Base-by-base conservation (phyloP, 2,888 invertebrate species). In the Lamproptera curius region DNA sequence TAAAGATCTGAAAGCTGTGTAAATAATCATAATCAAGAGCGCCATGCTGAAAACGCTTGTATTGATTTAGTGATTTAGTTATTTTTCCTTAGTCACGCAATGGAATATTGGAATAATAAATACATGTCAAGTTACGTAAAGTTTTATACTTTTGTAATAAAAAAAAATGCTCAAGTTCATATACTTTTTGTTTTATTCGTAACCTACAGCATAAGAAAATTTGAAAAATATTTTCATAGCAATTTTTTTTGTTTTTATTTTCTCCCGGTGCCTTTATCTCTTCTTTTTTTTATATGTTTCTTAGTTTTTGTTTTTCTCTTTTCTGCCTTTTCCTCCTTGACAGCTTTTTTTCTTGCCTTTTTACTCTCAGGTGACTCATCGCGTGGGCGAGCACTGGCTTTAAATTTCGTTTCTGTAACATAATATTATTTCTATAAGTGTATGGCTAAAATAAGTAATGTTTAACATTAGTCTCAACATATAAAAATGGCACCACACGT, bases 261-360 rank as follows among this genome's bases (percentile, higher is more conserved):
- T 59, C 78, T 80, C 9, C 56, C 69, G 28, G 70, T 55, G 2
- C 82, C 81, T 70, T 92, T 94, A 68, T 96, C 95, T 67, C 95
- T 93, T 56, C 95, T 89, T 67, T 97, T 98, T 70, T 99, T 99
- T 0, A 97, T 78, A 75, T 98, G 96, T 75, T 99, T 99, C 63
- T 97, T 97, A 0, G 95, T 90, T 89, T 99, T 99, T 0, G 87
- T 89, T 88, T 96, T 95, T 40, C 98, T 89, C 66, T 93, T 96
- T 58, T 97, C 97, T 0, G 97, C 94, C 67, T 96, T 92, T 42
- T 93, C 93, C 42, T 95, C 95, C 79, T 97, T 98, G 0, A 97
- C 89, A 0, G 93, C 93, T 63, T 96, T 94, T 67, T 99, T 99
- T 20, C 98, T 90, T 3, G 92, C 91, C 65, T 93, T 94, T 73